Evolutionary conservation across 1,140 invertebrate species (phyloP), one percentile per base, ranked within the genome.

Genomic region (Ruditapes philippinarum): DNA sequence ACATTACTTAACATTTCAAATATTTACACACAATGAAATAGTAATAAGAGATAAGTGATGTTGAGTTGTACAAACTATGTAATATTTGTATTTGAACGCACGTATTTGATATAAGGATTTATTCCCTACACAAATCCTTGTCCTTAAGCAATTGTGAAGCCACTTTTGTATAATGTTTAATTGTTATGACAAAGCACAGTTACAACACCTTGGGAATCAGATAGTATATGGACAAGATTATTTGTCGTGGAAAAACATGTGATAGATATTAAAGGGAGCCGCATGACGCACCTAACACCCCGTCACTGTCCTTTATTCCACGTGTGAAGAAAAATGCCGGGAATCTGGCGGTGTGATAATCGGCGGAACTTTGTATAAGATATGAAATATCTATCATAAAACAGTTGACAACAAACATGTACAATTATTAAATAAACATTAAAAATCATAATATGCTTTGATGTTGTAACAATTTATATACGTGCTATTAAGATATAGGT

Each of bases 251-350:
- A 40, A 38, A 70, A 70, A 70, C 65, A 70, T 38, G 33, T 33
- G 65, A 70, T 70, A 70, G 38, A 38, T 1, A 70, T 70, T 70
- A 70, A 70, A 70, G 38, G 65, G 65, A 31, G 38, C 65, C 65
- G 65, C 65, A 70, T 28, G 33, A 42, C 22, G 54, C 28, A 36
- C 25, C 22, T n/a, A 82, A 62, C 40, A 36, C 33, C 38, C 33
- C n/a, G 1, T 36, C n/a, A 25, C 12, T 82, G 54, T 33, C 54
- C 7, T 60, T 82, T 82, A 14, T 38, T n/a, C 12, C 14, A 62
- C 33, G 79, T 82, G 79, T 82, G 12, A 60, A 62, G 25, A 82
- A 76, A 76, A 49, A 82, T 82, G 54, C 79, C n/a, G 54, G 79
- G 79, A 82, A 62, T 60, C 60, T 45, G 25, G 22, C n/a, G 19